Base-by-base conservation (phyloP, 1,140 invertebrate species). In the Drosophila tristis region DNA sequence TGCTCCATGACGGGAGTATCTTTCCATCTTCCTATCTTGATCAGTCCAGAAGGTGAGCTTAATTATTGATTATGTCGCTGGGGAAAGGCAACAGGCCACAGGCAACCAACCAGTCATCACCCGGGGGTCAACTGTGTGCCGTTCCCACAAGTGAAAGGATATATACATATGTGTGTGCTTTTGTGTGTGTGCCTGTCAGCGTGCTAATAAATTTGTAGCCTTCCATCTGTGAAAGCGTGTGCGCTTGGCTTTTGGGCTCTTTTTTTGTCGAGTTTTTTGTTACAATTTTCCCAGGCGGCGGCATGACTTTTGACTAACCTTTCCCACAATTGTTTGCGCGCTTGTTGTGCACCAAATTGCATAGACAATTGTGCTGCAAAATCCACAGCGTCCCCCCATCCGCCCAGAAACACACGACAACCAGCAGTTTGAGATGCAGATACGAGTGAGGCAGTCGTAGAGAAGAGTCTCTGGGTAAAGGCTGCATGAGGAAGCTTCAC, bases 21-120 rank as follows among this genome's bases (percentile, higher is more conserved):
- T 44, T 45, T 42, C 29, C 13, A 15, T 44, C 56, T 60, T 35
- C 53, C 71, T 77, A 84, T 89, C 84, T 84, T 56, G 84, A 89
- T 89, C 73, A 82, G 65, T 77, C 50, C 35, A 39, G 8, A 35
- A 65, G 76, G 66, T 74, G 76, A 56, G 56, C 77, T 80, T 89
- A 89, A 89, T 89, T 84, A 89, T 89, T 89, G 84, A 89, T 89
- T 89, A 89, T 80, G 76, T 59, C 76, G 50, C 80, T 45, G 53
- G 9, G 43, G 23, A 48, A 43, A 43, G 64, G n/a, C 70, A 71
- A 54, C 26, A 51, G 80, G 74, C 84, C 77, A 25, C 23, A 25
- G 23, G 23, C 23, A 25, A 84, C 59, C 44, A 56, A 44, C 50
- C 43, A 55, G 35, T 39, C 35, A 39, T 39, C 26, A 20, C 16